Percentiles rank a stretch among this genome's conserved stretches.
phyloP scores from a whole-genome alignment of 2,888 invertebrate genomes.

The Perizoma affinitatum region DNA sequence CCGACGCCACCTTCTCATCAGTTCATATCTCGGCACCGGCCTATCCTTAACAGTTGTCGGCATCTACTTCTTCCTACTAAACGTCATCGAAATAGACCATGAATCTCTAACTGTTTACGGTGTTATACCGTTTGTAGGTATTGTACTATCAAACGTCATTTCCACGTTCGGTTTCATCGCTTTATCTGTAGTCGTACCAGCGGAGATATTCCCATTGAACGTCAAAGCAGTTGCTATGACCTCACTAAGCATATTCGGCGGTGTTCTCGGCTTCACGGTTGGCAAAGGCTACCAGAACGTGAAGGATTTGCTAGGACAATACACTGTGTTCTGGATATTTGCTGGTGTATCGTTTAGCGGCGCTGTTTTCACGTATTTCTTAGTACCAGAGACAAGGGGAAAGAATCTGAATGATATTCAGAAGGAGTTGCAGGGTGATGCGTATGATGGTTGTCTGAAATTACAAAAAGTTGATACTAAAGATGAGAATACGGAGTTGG shows the following conservation, averaged over 20 bases:
- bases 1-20: slow-evolving; percentile 66
- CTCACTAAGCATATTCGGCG: slow-evolving; percentile 66
- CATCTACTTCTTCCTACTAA: slow-evolving; percentile 59
- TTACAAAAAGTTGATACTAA: slow-evolving; percentile 14
- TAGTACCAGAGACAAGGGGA: slow-evolving; percentile 80
- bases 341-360: slow-evolving; percentile 68
- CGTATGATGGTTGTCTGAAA: slow-evolving; percentile 24
- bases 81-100: slow-evolving; percentile 39
- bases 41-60: slow-evolving; percentile 46
- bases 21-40: slow-evolving; percentile 58
- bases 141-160: slow-evolving; percentile 52
- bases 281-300: slow-evolving; percentile 74
- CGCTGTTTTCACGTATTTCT: slow-evolving; percentile 61
- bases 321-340: slow-evolving; percentile 73
- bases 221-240: slow-evolving; percentile 79
- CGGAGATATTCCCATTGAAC: slow-evolving; percentile 80
- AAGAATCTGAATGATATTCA: slow-evolving; percentile 80
- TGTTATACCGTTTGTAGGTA: slow-evolving; percentile 65
- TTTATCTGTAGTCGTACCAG: slow-evolving; percentile 71
- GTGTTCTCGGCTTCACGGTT: slow-evolving; percentile 68
- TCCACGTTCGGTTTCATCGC: slow-evolving; percentile 71
- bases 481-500: slow-evolving; percentile 35
- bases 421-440: slow-evolving; percentile 63
- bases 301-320: slow-evolving; percentile 65
- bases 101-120: slow-evolving; percentile 30